phyloP scores from a whole-genome alignment of 2,113 vertebrate species.

The Podarcis muralis region DNA sequence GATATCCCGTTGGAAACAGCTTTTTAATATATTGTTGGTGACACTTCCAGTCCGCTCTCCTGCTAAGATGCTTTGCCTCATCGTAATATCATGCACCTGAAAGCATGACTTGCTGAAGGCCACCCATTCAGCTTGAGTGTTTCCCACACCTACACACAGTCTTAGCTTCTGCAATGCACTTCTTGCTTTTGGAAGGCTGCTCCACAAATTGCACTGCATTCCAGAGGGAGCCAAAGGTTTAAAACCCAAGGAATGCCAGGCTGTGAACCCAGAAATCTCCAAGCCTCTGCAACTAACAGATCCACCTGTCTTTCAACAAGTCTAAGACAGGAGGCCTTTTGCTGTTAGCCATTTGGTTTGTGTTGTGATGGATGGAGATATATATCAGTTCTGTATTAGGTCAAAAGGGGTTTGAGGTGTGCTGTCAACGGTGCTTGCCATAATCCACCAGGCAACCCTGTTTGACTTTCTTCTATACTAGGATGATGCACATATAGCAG shows the following conservation, averaged over 20 bases:
- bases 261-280: accelerated
- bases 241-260: neutral
- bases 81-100: too few species aligned
- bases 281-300: neutral
- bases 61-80: too few species aligned
- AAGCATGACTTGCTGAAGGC: too few species aligned
- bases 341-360: conserved; percentile 11
- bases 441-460: conserved; percentile 32
- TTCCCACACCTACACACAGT: neutral
- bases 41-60: too few species aligned
- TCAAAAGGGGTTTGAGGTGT: conserved; percentile 38
- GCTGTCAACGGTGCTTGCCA: conserved; percentile 10
- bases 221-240: neutral
- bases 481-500: neutral
- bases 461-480: accelerated
- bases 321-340: neutral
- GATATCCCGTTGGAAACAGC: too few species aligned
- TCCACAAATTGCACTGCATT: neutral
- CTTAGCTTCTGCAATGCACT: neutral
- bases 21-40: too few species aligned
- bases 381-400: neutral
- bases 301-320: neutral
- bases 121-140: too few species aligned
- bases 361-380: conserved; percentile 35
- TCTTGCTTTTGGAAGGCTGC: neutral